Evolutionary conservation across 2,797 vertebrate species (phyloP).

Genomic region (Phrynocephalus forsythii): DNA sequence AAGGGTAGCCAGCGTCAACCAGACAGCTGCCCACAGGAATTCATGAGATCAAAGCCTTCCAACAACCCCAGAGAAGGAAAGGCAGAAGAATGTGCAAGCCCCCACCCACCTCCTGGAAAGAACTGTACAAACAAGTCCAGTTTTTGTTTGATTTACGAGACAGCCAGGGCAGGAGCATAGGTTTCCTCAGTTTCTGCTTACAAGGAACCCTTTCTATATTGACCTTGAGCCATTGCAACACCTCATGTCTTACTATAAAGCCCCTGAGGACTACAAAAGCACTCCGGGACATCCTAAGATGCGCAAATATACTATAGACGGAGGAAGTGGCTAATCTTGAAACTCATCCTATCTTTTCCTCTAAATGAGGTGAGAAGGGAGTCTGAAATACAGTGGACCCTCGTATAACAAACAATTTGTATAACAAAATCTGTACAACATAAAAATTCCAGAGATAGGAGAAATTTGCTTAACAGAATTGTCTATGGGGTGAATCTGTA

Average conservation of each 20-base stretch:
- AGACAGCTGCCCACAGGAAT: constrained; percentile 45
- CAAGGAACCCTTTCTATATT: not conserved
- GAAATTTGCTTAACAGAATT: no score
- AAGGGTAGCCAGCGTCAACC: constrained; percentile 34
- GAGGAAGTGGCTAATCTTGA: no score
- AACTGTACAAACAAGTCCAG: constrained; percentile 19
- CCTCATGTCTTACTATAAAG: not conserved
- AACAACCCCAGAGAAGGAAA: not conserved
- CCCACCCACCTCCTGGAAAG: not conserved
- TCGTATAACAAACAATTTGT: no score
- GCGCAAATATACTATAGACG: not conserved
- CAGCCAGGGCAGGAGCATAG: constrained; percentile 13
- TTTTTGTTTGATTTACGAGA: constrained; percentile 38
- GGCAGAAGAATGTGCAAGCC: constrained; percentile 11
- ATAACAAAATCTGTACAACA: no score
- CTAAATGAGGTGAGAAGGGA: not conserved
- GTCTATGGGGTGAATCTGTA: no score
- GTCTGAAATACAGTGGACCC: not conserved
- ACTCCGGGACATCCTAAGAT: not conserved
- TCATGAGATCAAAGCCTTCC: constrained; percentile 36
- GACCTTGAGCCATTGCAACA: not conserved
- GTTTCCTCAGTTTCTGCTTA: not conserved
- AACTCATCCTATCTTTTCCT: no score
- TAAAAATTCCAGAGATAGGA: no score
- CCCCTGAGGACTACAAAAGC: not conserved